Evolutionary conservation across 1,140 invertebrate genomes (phyloP).

Genomic region (Carposina sasakii): DNA sequence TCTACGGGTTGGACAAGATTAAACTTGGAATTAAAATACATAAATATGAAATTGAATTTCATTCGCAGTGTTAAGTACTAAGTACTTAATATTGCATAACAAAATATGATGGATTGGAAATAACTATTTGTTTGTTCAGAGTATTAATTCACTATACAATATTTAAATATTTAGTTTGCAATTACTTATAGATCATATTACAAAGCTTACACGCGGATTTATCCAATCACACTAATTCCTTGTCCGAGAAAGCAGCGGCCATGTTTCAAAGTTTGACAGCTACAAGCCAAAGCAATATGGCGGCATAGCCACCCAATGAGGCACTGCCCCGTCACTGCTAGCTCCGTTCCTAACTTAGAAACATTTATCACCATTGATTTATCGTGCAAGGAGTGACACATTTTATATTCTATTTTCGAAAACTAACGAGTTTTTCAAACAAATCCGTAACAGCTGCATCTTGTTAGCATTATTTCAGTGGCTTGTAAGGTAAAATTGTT

Average conservation of each 20-base stretch:
- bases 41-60: no score
- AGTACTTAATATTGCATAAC: no score
- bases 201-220: no score
- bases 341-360: constrained; percentile 49
- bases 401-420: constrained; percentile 71
- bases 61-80: no score
- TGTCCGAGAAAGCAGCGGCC: constrained; percentile 43
- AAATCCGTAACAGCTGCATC: constrained; percentile 64
- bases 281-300: constrained; percentile 69
- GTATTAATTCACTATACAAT: no score
- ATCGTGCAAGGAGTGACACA: constrained; percentile 68
- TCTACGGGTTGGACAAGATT: no score
- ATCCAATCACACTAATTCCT: constrained; percentile 46
- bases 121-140: no score
- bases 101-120: no score
- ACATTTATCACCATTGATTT: constrained; percentile 69
- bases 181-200: no score
- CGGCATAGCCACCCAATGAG: constrained; percentile 68
- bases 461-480: constrained; percentile 60
- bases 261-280: constrained; percentile 70
- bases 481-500: constrained; percentile 60
- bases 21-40: no score
- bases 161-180: no score
- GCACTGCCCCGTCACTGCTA: constrained; percentile 59
- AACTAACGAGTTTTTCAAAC: constrained; percentile 68